Base-by-base conservation (phyloP, 2,888 invertebrate genomes). In the Macrophya annulata region DNA sequence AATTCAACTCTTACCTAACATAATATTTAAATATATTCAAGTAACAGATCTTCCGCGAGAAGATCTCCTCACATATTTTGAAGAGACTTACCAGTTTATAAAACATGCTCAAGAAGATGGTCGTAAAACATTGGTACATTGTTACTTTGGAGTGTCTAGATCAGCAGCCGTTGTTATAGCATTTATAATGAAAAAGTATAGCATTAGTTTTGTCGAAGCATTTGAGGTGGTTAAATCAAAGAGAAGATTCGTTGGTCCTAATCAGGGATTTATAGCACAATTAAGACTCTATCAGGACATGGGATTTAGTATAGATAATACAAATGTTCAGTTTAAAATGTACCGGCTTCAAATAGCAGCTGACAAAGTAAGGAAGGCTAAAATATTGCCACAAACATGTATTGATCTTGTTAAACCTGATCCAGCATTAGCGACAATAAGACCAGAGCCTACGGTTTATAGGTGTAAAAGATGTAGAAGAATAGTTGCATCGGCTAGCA, bases 91-190 rank as follows among this genome's bases (percentile, higher is more conserved):
- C 90, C 94, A 95, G 5, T 99, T 98, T 90, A 98, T 99, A 86
- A 95, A 95, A 87, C 93, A 95, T 86, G 97, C 97, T 1, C 94
- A 96, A 85, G 92, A 96, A 6, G 92, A 92, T 3, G 95, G 95
- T 55, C 97, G 97, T 68, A 96, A 94, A 85, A 96, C 98, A 8
- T 94, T 99, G 17, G 98, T 98, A 1, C 99, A 99, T 92, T 99
- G 99, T 93, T 98, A 98, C 92, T 98, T 97, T 90, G 99, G 99
- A 17, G 97, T 98, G 4, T 99, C 98, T 0, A 95, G 99, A 84
- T 98, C 98, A 92, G 97, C 98, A 0, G 96, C 98, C 0, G 95
- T 98, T 4, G 97, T 98, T 0, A 96, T 98, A 85, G 98, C 97
- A 0, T 98, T 96, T 92, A 93, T 98, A 15, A 99, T 99, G 99